Conservation (phyloP, 2,113 vertebrate species). For the Tachysurus vachellii region DNA sequence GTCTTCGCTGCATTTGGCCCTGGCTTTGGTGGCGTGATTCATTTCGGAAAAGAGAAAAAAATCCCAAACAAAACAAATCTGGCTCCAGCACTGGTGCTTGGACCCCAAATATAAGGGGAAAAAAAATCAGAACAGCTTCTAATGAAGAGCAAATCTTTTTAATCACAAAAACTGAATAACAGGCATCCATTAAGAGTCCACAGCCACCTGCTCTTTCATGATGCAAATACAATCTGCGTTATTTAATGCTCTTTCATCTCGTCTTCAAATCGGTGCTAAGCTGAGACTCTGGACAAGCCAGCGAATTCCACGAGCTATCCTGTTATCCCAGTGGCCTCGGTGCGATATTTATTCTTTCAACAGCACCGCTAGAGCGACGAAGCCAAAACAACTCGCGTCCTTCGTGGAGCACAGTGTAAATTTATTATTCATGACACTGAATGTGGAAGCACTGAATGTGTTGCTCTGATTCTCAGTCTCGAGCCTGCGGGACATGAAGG, state of each 20-base stretch:
- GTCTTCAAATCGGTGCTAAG: slow-evolving; percentile 30
- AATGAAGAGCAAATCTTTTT: background rate
- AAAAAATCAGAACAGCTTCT: background rate
- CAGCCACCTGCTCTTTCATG: background rate
- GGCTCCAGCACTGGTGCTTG: background rate
- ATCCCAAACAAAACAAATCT: background rate
- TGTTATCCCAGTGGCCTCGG: background rate
- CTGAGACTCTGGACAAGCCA: background rate
- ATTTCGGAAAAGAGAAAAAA: background rate
- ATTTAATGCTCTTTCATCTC: slow-evolving; percentile 38
- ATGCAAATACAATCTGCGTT: background rate
- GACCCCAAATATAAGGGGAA: background rate
- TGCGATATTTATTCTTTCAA: background rate
- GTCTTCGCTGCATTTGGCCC: background rate
- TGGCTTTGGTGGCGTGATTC: background rate
- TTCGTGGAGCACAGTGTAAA: background rate
- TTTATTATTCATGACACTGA: slow-evolving; percentile 17
- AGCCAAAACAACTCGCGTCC: background rate
- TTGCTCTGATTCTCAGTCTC: background rate
- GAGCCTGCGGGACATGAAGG: background rate
- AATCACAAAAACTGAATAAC: background rate
- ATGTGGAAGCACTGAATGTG: background rate
- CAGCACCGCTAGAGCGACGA: background rate
- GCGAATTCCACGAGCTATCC: slow-evolving; percentile 9
- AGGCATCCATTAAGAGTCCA: slow-evolving; percentile 1